Base-by-base conservation (phyloP, 2,797 vertebrate species). In the Danio albolineatus region DNA sequence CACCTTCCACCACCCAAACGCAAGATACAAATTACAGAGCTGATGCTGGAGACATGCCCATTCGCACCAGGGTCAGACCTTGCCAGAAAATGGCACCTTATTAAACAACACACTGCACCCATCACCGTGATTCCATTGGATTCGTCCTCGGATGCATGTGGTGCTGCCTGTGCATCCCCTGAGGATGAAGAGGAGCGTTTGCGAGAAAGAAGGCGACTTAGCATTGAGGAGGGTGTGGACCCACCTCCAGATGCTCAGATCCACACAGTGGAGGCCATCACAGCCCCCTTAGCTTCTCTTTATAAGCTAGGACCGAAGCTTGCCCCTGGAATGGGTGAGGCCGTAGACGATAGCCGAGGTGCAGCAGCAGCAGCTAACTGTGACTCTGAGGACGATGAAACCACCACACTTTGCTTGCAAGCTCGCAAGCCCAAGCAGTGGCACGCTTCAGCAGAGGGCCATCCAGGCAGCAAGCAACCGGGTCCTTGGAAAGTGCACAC, bases 241-340 rank as follows among this genome's bases (percentile, higher is more conserved):
- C 97, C 97, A 46, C 97, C 97, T 79, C 97, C 97, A 70, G 97
- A 98, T 65, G 97, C 97, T 89, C 97, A 97, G 92, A 99, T 99
- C 90, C 97, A 99, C 90, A 98, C 97, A 62, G 95, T 99, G 85
- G 97, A 99, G 93, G 96, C 97, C 84, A 56, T 74, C 38, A 96
- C 96, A 70, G 95, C 95, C 88, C 96, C 98, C 78, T 94, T 96
- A 84, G 95, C 96, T 89, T 95, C 97, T 0, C 94, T 98, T 82
- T 98, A 98, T 91, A 99, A 99, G 95, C 94, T 98, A 91, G 97
- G 97, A 96, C 97, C 97, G 95, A 99, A 99, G 91, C 91, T 98
- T 94, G 94, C 97, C 86, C 96, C 96, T 41, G 95, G 96, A 87
- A 95, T 95, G 86, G 94, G 94, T 36, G 98, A 99, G 83, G 76